phyloP scores from a whole-genome alignment of 2,797 vertebrate species.

The Hyperoplus immaculatus region DNA sequence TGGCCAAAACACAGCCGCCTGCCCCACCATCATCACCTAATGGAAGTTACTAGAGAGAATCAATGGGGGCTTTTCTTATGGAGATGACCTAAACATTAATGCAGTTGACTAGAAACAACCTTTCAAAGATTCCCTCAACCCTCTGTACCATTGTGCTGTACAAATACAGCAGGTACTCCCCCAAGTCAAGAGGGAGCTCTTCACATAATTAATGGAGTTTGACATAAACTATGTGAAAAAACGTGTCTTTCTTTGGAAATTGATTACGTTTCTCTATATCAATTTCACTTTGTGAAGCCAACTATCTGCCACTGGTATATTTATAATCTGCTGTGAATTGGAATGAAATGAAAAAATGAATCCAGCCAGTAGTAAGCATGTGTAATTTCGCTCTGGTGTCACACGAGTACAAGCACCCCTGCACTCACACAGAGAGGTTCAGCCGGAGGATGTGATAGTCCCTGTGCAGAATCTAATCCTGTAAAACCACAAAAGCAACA shows the following conservation, averaged over 20 bases:
- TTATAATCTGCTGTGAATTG: conserved; percentile 39
- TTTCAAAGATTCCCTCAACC: conserved; percentile 36
- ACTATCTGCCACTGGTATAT: conserved; percentile 34
- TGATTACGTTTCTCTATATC: conserved; percentile 22
- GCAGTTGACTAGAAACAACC: conserved; percentile 70
- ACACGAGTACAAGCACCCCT: conserved; percentile 37
- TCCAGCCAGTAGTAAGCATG: conserved; percentile 29
- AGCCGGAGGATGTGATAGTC: conserved; percentile 56
- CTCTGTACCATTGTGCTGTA: background rate
- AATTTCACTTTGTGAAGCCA: conserved; percentile 25
- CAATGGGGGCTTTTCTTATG: conserved; percentile 82
- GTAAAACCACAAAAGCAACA: conserved; percentile 69
- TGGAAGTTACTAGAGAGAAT: conserved; percentile 78
- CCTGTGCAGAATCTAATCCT: conserved; percentile 66
- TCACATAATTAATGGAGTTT: background rate
- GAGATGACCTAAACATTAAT: conserved; percentile 75
- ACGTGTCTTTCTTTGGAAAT: conserved; percentile 9
- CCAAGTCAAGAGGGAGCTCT: background rate
- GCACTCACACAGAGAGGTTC: conserved; percentile 32
- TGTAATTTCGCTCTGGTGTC: conserved; percentile 55
- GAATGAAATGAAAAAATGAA: conserved; percentile 48
- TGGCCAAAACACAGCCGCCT: conserved; percentile 81
- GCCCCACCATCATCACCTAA: conserved; percentile 79
- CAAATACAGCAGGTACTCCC: conserved; percentile 12
- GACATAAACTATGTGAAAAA: conserved; percentile 3